Evolutionary conservation across 2,888 invertebrate species (phyloP), one percentile per base, ranked within the genome.

Genomic region (Cyrtodaria siliqua): DNA sequence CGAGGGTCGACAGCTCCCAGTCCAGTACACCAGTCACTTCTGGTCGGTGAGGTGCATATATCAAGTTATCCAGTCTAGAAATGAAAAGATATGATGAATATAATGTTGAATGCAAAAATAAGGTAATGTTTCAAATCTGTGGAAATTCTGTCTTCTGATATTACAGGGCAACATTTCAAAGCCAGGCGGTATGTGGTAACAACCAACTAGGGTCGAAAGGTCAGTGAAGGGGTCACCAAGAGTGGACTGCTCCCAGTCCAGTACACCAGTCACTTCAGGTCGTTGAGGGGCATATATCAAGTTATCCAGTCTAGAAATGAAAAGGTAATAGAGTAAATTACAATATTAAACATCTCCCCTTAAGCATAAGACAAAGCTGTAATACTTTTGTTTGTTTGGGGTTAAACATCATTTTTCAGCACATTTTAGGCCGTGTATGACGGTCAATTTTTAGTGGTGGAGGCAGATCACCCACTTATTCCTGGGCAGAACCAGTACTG

Each of bases 171-270:
- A 71, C 67, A 84, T 78, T 8, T 75, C 68, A 56, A 83, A 83
- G 27, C 81, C 79, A 33, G 61, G 59, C 29, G 89, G 89, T 26
- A 91, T 79, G 75, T 91, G 90, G 74, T 93, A 91, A 26, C 75
- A 67, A 29, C 90, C 63, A 57, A 84, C 86, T 60, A 88, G 88
- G 2, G 91, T 92, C n/a, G 92, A 92, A 47, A 94, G 86, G 82
- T 94, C 94, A 23, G 92, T 87, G 12, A 93, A 70, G 2, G 94
- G 94, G 82, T 94, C 93, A 26, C 94, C 93, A 14, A 93, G 86
- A 2, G 93, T 93, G 2, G 93, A 93, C 33, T 93, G 82, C 81
- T 93, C 93, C 94, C 93, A 94, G 85, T 94, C 93, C 18, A 93
- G 82, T 14, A 93, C 91, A 29, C 93, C 93, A 33, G 91, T 82